Evolutionary conservation across 2,888 invertebrate species (phyloP).

Genomic region (Hypolimnas misippus): DNA sequence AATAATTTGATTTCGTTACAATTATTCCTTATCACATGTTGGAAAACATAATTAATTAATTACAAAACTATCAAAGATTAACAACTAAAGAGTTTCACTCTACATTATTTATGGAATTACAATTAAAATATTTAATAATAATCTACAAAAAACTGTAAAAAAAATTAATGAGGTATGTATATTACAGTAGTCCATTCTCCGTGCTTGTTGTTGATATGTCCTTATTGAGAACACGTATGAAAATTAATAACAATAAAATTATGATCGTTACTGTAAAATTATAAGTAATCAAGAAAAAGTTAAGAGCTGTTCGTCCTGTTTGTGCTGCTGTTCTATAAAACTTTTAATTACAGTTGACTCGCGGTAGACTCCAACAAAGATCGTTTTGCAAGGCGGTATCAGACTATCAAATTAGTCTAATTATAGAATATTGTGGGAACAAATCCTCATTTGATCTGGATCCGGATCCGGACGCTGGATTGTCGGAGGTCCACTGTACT

Average conservation of each 20-base stretch:
- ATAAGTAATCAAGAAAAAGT: too few species aligned
- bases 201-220: background rate
- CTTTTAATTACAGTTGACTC: too few species aligned
- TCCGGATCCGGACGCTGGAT: too few species aligned
- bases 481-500: too few species aligned
- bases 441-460: too few species aligned
- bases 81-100: slow-evolving; percentile 30
- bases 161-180: slow-evolving; percentile 15
- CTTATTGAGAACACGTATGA: background rate
- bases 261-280: background rate
- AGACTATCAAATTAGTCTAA: too few species aligned
- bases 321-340: too few species aligned
- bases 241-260: background rate
- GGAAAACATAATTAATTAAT: slow-evolving; percentile 7
- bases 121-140: slow-evolving; percentile 4
- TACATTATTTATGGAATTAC: slow-evolving; percentile 6
- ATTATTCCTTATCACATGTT: slow-evolving; percentile 2
- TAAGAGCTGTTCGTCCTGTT: too few species aligned
- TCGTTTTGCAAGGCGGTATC: too few species aligned
- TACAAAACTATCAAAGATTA: slow-evolving; percentile 13
- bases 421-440: too few species aligned
- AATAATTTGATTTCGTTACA: background rate
- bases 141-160: background rate
- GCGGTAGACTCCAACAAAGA: too few species aligned
- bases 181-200: slow-evolving; percentile 3